Conservation (phyloP, 2,797 vertebrate genomes). For the Meriones psammophilus region DNA sequence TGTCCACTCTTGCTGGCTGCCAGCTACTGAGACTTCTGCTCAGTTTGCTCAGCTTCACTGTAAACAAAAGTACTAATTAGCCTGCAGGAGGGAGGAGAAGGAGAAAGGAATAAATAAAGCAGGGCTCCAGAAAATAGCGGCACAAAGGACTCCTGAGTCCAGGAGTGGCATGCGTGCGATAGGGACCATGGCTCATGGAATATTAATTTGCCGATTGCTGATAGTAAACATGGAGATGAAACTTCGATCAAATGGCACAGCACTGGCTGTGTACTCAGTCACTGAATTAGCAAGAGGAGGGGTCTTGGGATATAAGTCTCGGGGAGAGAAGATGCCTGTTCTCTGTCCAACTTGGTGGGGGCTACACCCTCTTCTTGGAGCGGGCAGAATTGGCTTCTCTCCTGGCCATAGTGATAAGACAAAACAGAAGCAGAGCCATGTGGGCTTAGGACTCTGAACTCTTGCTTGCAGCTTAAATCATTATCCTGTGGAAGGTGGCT, state of each 20-base stretch:
- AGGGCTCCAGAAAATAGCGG: slow-evolving; percentile 76
- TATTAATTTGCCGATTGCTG: slow-evolving; percentile 76
- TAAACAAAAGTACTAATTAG: slow-evolving; percentile 79
- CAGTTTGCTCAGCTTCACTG: slow-evolving; percentile 77
- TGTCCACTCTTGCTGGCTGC: slow-evolving; percentile 58
- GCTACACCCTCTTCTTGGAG: not conserved
- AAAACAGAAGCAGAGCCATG: not conserved
- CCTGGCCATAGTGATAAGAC: not conserved
- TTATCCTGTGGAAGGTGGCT: not conserved
- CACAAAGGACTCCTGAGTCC: slow-evolving; percentile 48
- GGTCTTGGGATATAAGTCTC: not conserved
- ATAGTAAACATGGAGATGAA: slow-evolving; percentile 57
- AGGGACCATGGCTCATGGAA: slow-evolving; percentile 64
- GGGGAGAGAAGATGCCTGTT: not conserved
- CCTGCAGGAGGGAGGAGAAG: slow-evolving; percentile 18
- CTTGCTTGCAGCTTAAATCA: not conserved
- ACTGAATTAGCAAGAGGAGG: slow-evolving; percentile 44
- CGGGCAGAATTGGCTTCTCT: not conserved
- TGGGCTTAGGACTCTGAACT: not conserved
- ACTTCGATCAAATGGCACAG: slow-evolving; percentile 19
- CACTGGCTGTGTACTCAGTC: slow-evolving; percentile 30
- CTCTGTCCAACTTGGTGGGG: not conserved
- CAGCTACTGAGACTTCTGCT: slow-evolving; percentile 67
- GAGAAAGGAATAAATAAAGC: slow-evolving; percentile 72
- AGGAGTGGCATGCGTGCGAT: slow-evolving; percentile 55